These are phyloP conservation scores for Lontra canadensis DNA, from an alignment of 2,113 vertebrate species.

Conservation along the genomic window DNA sequence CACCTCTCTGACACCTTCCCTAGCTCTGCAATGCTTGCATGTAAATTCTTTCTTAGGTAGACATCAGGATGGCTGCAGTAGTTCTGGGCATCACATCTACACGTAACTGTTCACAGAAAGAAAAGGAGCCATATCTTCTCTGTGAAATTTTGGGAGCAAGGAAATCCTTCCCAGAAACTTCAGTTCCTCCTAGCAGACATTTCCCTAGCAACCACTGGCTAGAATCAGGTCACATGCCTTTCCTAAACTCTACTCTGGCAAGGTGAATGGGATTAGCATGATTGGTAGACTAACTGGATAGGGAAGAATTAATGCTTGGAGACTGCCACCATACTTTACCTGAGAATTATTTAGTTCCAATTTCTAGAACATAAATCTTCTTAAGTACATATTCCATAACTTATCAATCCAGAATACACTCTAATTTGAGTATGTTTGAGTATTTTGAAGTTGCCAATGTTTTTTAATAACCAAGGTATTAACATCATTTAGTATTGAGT, in stretches of 20 bases:
- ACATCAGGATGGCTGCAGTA: background rate
- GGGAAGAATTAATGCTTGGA: background rate
- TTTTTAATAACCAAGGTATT: constrained; percentile 6
- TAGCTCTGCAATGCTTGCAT: background rate
- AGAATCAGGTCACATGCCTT: background rate
- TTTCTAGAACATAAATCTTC: background rate
- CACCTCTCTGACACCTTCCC: background rate
- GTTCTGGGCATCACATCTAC: background rate
- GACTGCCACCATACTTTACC: background rate
- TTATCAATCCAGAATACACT: background rate
- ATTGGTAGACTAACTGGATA: background rate
- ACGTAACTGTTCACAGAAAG: background rate
- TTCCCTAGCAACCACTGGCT: background rate
- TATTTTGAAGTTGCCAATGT: background rate
- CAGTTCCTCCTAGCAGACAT: background rate
- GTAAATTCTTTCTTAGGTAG: background rate
- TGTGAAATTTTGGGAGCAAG: background rate
- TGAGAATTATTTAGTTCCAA: background rate
- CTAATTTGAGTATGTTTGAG: background rate
- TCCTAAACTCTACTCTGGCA: background rate
- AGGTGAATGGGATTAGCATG: background rate
- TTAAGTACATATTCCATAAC: background rate
- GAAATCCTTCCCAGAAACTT: background rate
- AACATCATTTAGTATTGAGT: background rate
- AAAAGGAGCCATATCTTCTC: background rate